Evolutionary conservation across 2,888 invertebrate species (phyloP).

Genomic region (Drosophila flavopinicola): DNA sequence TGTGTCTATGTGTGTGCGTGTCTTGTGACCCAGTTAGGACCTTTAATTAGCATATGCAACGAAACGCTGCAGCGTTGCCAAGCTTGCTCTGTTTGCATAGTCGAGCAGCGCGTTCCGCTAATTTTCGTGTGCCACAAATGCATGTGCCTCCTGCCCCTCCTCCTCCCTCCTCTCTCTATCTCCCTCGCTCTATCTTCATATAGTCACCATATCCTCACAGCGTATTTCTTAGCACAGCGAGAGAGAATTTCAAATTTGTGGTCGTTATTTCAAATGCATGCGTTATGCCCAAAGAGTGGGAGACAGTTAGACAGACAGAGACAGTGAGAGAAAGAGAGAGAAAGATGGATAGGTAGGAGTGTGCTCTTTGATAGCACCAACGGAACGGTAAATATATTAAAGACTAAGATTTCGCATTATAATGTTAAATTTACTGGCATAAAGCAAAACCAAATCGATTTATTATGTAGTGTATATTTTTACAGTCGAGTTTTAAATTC

Average conservation of each 20-base stretch:
- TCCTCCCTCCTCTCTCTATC: neutral
- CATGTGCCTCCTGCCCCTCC: slow-evolving; percentile 10
- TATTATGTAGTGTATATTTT: too few relatives aligned
- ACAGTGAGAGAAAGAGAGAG: neutral
- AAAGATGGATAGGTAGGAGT: neutral
- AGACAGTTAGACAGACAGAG: neutral
- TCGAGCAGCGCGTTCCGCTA: slow-evolving; percentile 38
- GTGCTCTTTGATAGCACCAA: slow-evolving; percentile 16
- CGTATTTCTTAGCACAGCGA: slow-evolving; percentile 36
- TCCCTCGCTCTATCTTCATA: neutral
- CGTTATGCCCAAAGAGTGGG: slow-evolving; percentile 17
- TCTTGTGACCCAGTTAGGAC: slow-evolving; percentile 70
- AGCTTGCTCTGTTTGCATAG: slow-evolving; percentile 40
- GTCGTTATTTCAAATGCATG: slow-evolving; percentile 49
- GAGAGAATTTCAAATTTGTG: slow-evolving; percentile 48
- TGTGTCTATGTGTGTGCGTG: too few relatives aligned
- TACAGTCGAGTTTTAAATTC: too few relatives aligned
- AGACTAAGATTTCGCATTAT: slow-evolving; percentile 1
- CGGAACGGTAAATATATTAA: slow-evolving; percentile 36
- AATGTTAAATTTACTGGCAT: too few relatives aligned
- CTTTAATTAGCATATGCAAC: slow-evolving; percentile 70
- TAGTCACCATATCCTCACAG: slow-evolving; percentile 2
- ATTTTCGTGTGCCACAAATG: slow-evolving; percentile 40
- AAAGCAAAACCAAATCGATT: too few relatives aligned
- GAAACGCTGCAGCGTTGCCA: neutral